Percentiles rank a stretch among this genome's conserved stretches.
Conservation (phyloP, 2,888 invertebrate species). For the Dioctria linearis region DNA sequence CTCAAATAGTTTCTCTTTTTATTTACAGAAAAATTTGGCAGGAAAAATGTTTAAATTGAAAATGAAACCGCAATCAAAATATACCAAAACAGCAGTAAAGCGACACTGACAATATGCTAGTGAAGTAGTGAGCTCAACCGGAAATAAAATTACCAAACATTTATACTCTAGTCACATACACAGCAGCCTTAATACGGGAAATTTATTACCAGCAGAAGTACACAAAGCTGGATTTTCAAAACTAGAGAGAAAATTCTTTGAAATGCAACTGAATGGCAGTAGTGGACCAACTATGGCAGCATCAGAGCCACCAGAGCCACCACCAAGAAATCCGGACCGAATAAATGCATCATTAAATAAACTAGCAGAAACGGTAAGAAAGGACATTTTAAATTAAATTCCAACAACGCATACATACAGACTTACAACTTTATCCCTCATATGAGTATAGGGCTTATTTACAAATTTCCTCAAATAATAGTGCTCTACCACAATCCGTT, state of each 20-base stretch:
- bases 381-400: background rate
- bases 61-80: slow-evolving; percentile 24
- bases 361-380: slow-evolving; percentile 71
- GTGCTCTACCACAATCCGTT: background rate
- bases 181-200: slow-evolving; percentile 11
- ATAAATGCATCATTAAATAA: slow-evolving; percentile 71
- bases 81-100: slow-evolving; percentile 8
- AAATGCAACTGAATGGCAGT: slow-evolving; percentile 70
- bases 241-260: slow-evolving; percentile 32
- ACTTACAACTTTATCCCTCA: background rate
- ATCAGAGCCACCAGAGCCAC: slow-evolving; percentile 71
- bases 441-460: background rate
- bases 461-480: background rate
- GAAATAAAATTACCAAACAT: slow-evolving; percentile 18
- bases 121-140: slow-evolving; percentile 23
- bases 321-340: slow-evolving; percentile 71
- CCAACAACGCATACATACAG: background rate
- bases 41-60: slow-evolving; percentile 15
- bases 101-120: slow-evolving; percentile 30
- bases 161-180: slow-evolving; percentile 12
- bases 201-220: slow-evolving; percentile 27
- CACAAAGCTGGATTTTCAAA: slow-evolving; percentile 36
- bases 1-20: slow-evolving; percentile 4
- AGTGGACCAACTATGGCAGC: slow-evolving; percentile 70
- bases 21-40: slow-evolving; percentile 25